A percentile compares a stretch with the other conserved stretches of the same genome.
Conservation (phyloP, 2,888 invertebrate genomes). For the Adelphocoris suturalis region DNA sequence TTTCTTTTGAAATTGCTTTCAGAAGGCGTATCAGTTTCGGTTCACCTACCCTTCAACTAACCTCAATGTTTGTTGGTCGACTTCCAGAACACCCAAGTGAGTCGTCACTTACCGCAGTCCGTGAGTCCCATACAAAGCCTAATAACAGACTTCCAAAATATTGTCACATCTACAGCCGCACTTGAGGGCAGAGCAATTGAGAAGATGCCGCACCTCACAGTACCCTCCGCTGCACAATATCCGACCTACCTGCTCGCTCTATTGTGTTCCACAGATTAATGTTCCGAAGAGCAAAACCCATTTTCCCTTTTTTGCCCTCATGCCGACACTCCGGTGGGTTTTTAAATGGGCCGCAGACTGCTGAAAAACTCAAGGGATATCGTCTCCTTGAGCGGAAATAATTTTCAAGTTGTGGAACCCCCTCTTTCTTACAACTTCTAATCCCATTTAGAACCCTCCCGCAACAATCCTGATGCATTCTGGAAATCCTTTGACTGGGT, state of each 20-base stretch:
- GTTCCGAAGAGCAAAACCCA: conserved; percentile 25
- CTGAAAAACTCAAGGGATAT: background rate
- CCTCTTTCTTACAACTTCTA: background rate
- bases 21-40: background rate
- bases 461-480: background rate
- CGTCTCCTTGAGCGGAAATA: background rate
- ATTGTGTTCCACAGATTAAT: conserved; percentile 39
- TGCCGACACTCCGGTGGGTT: background rate
- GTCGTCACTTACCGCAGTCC: background rate
- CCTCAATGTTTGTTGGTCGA: background rate
- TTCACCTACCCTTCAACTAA: background rate
- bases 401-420: background rate
- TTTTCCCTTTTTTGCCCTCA: conserved; percentile 39
- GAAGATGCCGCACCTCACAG: background rate
- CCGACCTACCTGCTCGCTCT: conserved; percentile 22
- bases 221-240: background rate
- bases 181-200: background rate
- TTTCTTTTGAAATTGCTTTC: no score
- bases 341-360: background rate
- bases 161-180: conserved; percentile 14
- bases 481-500: background rate
- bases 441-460: background rate
- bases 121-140: background rate
- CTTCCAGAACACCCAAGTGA: background rate
- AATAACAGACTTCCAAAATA: conserved; percentile 45